These are phyloP conservation scores for Scylla paramamosain DNA, from an alignment of 1,140 invertebrate species.

Conservation along the genomic window DNA sequence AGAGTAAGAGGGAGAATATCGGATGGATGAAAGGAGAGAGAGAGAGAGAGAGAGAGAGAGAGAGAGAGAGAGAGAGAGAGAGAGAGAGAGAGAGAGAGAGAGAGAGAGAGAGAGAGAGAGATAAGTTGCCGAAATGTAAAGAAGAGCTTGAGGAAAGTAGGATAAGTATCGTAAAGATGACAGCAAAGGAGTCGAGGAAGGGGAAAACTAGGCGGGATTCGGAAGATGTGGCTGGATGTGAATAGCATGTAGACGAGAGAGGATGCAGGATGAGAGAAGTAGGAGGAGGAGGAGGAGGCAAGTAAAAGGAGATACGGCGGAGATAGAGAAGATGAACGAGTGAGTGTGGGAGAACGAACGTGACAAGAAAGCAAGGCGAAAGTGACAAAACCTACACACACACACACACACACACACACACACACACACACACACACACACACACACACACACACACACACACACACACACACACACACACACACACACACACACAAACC, in stretches of 20 bases:
- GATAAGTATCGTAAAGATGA: background rate
- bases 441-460: background rate
- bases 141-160: background rate
- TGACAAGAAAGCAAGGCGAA: background rate
- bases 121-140: background rate
- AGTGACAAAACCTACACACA: background rate
- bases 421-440: too few relatives aligned
- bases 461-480: too few relatives aligned
- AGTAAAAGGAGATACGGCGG: too few relatives aligned
- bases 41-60: background rate
- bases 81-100: background rate
- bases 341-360: background rate
- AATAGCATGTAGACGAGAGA: too few relatives aligned
- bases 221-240: too few relatives aligned
- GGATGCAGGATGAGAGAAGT: too few relatives aligned
- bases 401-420: too few relatives aligned
- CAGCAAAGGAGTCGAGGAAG: background rate
- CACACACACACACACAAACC: background rate
- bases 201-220: too few relatives aligned
- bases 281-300: too few relatives aligned
- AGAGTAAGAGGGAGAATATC: too few relatives aligned
- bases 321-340: too few relatives aligned
- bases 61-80: slow-evolving; percentile 25
- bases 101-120: too few relatives aligned
- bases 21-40: background rate